phyloP scores from a whole-genome alignment of 2,797 vertebrate species.

The Lagodon rhomboides region DNA sequence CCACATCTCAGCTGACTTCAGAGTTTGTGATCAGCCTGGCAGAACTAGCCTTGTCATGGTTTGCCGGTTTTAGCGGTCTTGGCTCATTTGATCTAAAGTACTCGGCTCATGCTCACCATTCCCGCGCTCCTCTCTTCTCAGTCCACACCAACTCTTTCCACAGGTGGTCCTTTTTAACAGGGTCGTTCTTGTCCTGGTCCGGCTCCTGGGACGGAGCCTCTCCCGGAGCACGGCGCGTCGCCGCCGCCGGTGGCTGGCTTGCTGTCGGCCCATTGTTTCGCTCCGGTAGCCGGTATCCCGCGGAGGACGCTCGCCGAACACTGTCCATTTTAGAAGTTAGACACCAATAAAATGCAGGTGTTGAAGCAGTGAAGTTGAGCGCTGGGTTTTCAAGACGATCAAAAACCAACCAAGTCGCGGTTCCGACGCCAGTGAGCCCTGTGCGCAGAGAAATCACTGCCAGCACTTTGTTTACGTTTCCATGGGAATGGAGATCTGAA shows the following conservation, averaged over 20 bases:
- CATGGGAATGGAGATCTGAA: slow-evolving; percentile 48
- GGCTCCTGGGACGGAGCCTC: slow-evolving; percentile 6
- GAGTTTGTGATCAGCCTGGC: neutral
- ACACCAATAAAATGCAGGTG: neutral
- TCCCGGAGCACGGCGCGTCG: neutral
- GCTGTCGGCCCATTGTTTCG: slow-evolving; percentile 50
- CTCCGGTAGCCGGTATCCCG: slow-evolving; percentile 78
- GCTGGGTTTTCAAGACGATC: neutral
- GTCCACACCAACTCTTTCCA: slow-evolving; percentile 85
- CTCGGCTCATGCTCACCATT: slow-evolving; percentile 79
- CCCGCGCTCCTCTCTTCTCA: slow-evolving; percentile 77
- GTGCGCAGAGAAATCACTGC: slow-evolving; percentile 59
- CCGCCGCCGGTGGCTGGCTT: neutral
- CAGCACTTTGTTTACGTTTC: slow-evolving; percentile 59
- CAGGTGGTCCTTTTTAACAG: slow-evolving; percentile 81
- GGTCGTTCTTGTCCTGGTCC: slow-evolving; percentile 55
- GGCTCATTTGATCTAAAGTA: neutral
- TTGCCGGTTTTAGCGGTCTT: neutral
- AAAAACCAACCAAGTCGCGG: neutral
- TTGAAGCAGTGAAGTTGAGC: rapidly evolving
- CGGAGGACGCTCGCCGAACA: slow-evolving; percentile 75
- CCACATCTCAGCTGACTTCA: neutral
- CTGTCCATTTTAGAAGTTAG: slow-evolving; percentile 57
- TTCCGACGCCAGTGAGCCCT: neutral
- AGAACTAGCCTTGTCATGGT: neutral